A percentile compares a stretch with the other conserved stretches of the same genome.
Evolutionary conservation across 2,113 vertebrate genomes (phyloP).

Genomic region (Acanthochromis polyacanthus): DNA sequence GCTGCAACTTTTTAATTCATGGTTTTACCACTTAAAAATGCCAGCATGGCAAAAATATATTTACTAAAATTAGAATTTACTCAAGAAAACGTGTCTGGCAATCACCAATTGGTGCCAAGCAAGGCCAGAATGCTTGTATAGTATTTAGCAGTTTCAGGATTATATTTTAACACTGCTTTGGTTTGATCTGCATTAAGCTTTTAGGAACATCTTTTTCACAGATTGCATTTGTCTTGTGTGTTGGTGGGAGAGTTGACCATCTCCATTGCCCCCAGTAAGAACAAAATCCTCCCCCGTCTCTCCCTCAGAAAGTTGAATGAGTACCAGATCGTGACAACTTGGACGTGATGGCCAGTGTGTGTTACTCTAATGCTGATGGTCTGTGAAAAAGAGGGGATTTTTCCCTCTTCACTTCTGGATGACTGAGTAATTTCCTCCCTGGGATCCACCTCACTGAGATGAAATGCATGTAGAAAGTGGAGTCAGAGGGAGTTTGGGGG

Average conservation of each 20-base stretch:
- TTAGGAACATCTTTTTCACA: neutral
- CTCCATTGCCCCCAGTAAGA: neutral
- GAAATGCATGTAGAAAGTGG: constrained; percentile 71
- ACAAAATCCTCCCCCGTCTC: neutral
- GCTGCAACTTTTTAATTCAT: no score
- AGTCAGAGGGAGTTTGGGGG: constrained; percentile 22
- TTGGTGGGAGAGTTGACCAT: neutral
- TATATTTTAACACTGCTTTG: no score
- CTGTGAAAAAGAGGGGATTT: constrained; percentile 59
- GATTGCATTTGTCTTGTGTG: neutral
- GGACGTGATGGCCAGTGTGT: constrained; percentile 16
- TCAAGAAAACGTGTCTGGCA: no score
- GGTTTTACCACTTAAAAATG: no score
- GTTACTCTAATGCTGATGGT: constrained; percentile 38
- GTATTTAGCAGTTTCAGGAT: no score
- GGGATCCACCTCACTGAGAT: constrained; percentile 77
- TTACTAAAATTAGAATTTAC: no score
- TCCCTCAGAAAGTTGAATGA: constrained; percentile 12
- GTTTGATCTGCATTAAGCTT: neutral
- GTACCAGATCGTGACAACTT: constrained; percentile 12
- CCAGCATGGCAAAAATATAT: neutral
- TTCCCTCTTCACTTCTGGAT: constrained; percentile 67
- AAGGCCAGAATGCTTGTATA: no score
- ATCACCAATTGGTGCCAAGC: no score
- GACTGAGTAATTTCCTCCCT: constrained; percentile 82